These are phyloP conservation scores for Neosilurus hyrtlii DNA, from an alignment of 2,797 vertebrate species.

Conservation along the genomic window DNA sequence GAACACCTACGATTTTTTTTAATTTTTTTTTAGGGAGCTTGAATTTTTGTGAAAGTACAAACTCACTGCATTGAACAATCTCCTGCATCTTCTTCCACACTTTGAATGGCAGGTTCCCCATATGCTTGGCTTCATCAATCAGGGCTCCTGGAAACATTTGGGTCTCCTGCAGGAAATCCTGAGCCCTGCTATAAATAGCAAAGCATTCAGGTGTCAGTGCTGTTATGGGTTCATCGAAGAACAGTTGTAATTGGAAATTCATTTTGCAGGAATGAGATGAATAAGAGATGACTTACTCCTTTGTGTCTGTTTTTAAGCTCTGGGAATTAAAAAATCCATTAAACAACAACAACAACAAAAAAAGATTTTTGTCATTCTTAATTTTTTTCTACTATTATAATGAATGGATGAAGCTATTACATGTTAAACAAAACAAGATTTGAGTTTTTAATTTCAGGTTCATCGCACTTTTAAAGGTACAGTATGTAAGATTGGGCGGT, in stretches of 20 bases:
- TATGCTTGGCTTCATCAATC: constrained; percentile 34
- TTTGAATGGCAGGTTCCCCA: constrained; percentile 38
- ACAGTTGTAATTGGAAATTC: background rate
- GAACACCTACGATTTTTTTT: background rate
- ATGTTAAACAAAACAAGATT: background rate
- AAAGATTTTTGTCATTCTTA: no score
- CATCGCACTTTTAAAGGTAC: no score
- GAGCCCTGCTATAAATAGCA: constrained; percentile 15
- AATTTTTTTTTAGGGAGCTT: no score
- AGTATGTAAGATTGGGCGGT: no score
- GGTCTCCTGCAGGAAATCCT: constrained; percentile 6
- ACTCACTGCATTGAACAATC: constrained; percentile 38
- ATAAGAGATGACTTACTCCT: background rate
- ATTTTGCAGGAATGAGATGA: background rate
- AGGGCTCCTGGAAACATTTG: constrained; percentile 32
- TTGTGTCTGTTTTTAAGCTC: background rate
- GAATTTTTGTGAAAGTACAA: background rate
- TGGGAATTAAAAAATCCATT: background rate
- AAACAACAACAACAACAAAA: no score
- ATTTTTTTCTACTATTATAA: no score
- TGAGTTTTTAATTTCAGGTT: background rate
- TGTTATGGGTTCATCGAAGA: background rate
- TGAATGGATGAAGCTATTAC: no score
- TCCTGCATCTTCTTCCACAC: constrained; percentile 41
- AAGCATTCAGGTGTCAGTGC: background rate